Conservation (phyloP, 2,797 vertebrate species). For the Gymnoscopelus braueri region DNA sequence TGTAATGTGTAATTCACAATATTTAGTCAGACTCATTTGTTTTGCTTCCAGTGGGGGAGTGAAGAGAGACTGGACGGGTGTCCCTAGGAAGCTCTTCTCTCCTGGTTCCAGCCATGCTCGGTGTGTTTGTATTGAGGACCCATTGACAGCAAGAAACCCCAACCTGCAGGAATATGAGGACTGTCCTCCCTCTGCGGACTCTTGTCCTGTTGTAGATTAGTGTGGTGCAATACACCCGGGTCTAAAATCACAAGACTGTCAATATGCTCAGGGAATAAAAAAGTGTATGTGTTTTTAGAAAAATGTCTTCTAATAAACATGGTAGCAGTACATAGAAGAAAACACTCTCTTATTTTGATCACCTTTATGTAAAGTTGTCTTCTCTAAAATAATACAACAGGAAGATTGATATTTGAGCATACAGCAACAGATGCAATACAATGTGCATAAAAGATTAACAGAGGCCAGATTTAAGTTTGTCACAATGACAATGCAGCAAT, state of each 20-base stretch:
- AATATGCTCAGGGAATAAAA: no score
- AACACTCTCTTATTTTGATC: slow-evolving; percentile 35
- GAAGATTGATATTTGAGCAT: slow-evolving; percentile 70
- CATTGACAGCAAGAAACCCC: slow-evolving; percentile 79
- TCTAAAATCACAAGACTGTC: neutral
- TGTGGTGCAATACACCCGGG: slow-evolving; percentile 5
- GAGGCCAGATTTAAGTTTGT: no score
- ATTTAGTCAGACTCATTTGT: neutral
- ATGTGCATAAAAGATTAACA: slow-evolving; percentile 61
- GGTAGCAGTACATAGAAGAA: neutral
- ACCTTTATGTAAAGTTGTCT: slow-evolving; percentile 69
- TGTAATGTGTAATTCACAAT: neutral
- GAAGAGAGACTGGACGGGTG: slow-evolving; percentile 86
- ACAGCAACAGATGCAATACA: slow-evolving; percentile 61
- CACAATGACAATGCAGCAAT: no score
- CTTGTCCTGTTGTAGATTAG: slow-evolving; percentile 73
- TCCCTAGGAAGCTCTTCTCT: slow-evolving; percentile 87
- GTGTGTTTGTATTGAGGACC: slow-evolving; percentile 88
- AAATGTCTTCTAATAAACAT: neutral
- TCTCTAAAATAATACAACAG: slow-evolving; percentile 65
- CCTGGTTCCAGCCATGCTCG: slow-evolving; percentile 76
- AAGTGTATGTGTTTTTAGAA: neutral
- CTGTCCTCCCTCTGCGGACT: slow-evolving; percentile 81
- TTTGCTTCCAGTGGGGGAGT: slow-evolving; percentile 85
- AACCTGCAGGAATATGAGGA: slow-evolving; percentile 82